These are phyloP conservation scores for Chloropsis cyanopogon DNA, from an alignment of 2,113 vertebrate species.

Conservation along the genomic window DNA sequence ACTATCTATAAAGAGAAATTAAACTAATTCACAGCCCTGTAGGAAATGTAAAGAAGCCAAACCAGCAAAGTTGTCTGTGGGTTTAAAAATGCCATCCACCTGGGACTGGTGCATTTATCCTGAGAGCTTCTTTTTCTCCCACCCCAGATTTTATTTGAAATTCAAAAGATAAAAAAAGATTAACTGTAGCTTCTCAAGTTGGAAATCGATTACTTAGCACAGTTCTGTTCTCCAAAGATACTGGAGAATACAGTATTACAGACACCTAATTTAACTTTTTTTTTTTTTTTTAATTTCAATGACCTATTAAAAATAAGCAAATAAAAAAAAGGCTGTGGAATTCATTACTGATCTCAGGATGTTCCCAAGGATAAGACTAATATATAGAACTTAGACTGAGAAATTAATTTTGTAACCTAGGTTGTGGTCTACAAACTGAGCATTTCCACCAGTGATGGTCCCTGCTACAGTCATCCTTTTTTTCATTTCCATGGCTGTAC, in stretches of 20 bases:
- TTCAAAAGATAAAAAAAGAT: not conserved
- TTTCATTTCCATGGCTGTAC: not conserved
- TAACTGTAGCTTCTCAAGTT: not conserved
- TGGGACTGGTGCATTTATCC: not conserved
- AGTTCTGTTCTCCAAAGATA: not conserved
- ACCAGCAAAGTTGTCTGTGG: not conserved
- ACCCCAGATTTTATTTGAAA: not conserved
- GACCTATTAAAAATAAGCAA: not conserved
- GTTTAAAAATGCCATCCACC: not conserved
- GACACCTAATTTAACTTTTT: not conserved
- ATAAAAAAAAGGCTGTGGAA: not conserved
- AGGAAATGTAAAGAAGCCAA: not conserved
- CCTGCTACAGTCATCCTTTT: not conserved
- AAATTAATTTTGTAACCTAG: not conserved
- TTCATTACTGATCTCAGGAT: not conserved
- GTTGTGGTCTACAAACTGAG: not conserved
- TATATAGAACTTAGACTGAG: not conserved
- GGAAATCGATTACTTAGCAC: not conserved
- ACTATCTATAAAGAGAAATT: not conserved
- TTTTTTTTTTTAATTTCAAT: not conserved
- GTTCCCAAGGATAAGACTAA: not conserved
- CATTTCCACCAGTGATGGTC: not conserved
- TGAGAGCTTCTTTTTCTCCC: not conserved
- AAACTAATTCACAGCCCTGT: not conserved
- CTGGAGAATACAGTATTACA: not conserved